A percentile compares a stretch with the other conserved stretches of the same genome.
Conservation (phyloP, 2,888 invertebrate species). For the Tuberolachnus salignus region DNA sequence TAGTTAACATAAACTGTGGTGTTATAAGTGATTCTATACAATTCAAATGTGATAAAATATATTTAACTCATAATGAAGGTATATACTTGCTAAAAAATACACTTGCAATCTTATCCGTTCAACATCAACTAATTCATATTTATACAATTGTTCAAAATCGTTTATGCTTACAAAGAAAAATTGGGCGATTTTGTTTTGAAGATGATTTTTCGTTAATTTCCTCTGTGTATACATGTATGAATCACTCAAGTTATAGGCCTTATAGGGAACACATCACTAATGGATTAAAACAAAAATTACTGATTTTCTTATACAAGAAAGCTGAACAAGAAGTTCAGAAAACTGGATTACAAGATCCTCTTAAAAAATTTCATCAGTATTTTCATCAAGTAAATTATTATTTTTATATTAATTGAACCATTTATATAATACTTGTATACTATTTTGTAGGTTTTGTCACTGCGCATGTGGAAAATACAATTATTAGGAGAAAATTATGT, state of each 20-base stretch:
- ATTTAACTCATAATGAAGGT: too few species aligned
- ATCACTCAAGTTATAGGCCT: conserved; percentile 67
- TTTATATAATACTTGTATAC: conserved; percentile 5
- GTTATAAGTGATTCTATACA: too few species aligned
- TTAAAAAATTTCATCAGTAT: conserved; percentile 84
- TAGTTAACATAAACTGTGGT: conserved; percentile 89
- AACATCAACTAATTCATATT: too few species aligned
- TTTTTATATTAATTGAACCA: not conserved
- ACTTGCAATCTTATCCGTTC: too few species aligned
- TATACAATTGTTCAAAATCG: too few species aligned
- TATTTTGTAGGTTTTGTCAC: conserved; percentile 72
- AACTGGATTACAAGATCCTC: conserved; percentile 71
- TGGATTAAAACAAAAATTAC: conserved; percentile 82
- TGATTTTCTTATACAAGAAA: conserved; percentile 79
- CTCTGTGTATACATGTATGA: conserved; percentile 69
- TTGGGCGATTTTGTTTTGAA: too few species aligned
- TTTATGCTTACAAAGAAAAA: too few species aligned
- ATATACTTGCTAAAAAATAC: too few species aligned
- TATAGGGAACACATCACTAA: conserved; percentile 82
- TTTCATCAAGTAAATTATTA: conserved; percentile 71
- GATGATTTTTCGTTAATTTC: conserved; percentile 78
- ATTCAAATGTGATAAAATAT: too few species aligned
- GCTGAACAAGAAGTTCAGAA: conserved; percentile 72
- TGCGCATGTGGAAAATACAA: too few species aligned
- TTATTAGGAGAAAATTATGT: too few species aligned